Conservation (phyloP, 2,888 invertebrate genomes). For the Hypselothyrea guttata region DNA sequence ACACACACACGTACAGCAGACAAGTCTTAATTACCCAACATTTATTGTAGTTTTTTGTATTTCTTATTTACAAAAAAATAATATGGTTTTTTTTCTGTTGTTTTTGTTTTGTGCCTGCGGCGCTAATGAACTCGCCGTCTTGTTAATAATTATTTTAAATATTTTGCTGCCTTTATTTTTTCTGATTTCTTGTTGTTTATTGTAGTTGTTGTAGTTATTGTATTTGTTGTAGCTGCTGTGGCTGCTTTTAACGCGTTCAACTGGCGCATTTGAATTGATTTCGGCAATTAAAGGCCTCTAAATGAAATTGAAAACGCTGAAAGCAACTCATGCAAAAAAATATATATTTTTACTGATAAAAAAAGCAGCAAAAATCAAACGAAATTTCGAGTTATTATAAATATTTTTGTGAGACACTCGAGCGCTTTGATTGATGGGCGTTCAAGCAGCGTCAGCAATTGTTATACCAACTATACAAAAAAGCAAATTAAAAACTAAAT, state of each 20-base stretch:
- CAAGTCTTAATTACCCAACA: conserved; percentile 79
- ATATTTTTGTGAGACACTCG: conserved; percentile 68
- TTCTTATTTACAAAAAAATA: conserved; percentile 25
- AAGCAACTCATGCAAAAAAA: conserved; percentile 12
- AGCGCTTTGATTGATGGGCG: conserved; percentile 65
- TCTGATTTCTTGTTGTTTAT: conserved; percentile 11
- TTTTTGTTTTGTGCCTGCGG: conserved; percentile 37
- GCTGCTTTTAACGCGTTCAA: conserved; percentile 74
- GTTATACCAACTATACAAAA: conserved; percentile 28
- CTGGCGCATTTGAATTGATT: conserved; percentile 76
- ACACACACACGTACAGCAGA: conserved; percentile 44
- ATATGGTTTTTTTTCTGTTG: conserved; percentile 11
- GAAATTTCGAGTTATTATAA: conserved; percentile 59
- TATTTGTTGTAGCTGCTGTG: conserved; percentile 27
- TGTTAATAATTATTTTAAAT: conserved; percentile 72
- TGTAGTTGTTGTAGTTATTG: conserved; percentile 18
- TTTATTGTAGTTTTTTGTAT: conserved; percentile 55
- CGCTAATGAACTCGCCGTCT: conserved; percentile 67
- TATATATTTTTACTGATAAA: conserved; percentile 21
- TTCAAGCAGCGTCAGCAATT: conserved; percentile 60
- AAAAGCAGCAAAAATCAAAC: conserved; percentile 9
- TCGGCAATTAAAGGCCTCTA: conserved; percentile 72
- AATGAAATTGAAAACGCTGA: conserved; percentile 70
- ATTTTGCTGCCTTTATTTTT: conserved; percentile 12
- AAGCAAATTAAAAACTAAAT: too few relatives aligned